A percentile compares a stretch with the other conserved stretches of the same genome.
phyloP scores from a whole-genome alignment of 2,113 vertebrate species.

The Gorsachius goisagi region DNA sequence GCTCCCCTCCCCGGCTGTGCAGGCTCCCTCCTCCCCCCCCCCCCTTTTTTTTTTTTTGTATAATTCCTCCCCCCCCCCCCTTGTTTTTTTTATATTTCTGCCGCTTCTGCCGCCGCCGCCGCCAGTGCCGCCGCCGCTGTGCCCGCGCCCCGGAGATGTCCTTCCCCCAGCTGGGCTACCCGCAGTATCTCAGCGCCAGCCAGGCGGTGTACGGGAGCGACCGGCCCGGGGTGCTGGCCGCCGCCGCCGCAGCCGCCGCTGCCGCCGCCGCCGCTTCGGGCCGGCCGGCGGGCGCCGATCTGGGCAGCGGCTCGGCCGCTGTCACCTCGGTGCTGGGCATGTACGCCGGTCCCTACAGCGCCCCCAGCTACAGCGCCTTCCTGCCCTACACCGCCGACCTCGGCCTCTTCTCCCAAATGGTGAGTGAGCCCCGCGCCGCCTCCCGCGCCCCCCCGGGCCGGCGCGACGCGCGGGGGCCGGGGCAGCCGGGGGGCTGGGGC shows the following conservation, averaged over 20 bases:
- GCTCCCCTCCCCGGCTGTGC: not conserved
- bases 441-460: not conserved
- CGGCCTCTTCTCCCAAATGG: slow-evolving; percentile 97
- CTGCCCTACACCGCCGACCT: slow-evolving; percentile 94
- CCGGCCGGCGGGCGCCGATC: slow-evolving; percentile 63
- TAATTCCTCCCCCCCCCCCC: not conserved
- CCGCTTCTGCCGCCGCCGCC: not conserved
- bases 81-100: not conserved
- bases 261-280: slow-evolving; percentile 85
- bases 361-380: slow-evolving; percentile 95
- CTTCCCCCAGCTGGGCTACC: slow-evolving; percentile 95
- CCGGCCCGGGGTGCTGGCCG: slow-evolving; percentile 86
- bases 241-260: slow-evolving; percentile 83
- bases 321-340: slow-evolving; percentile 92
- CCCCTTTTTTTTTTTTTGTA: not conserved
- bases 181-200: slow-evolving; percentile 92
- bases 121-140: not conserved
- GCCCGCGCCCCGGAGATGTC: slow-evolving; percentile 82
- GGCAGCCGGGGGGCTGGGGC: not conserved
- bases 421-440: slow-evolving; percentile 70
- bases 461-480: not conserved
- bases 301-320: slow-evolving; percentile 83
- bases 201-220: slow-evolving; percentile 90
- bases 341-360: slow-evolving; percentile 92
- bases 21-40: not conserved